phyloP scores from a whole-genome alignment of 64 coral and sea anemone genomes.

The Pachyseris speciosa region DNA sequence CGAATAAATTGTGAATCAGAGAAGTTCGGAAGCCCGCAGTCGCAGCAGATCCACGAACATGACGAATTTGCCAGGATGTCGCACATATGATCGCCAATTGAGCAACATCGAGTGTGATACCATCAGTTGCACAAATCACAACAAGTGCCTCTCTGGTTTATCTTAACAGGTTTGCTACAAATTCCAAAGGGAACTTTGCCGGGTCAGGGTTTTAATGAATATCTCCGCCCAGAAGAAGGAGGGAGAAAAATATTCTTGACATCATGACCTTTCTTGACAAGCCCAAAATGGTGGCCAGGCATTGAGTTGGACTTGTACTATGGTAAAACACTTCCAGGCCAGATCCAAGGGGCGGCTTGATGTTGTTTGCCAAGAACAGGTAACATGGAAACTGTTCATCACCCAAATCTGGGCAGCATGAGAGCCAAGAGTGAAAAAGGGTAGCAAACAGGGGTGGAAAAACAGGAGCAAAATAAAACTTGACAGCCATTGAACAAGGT shows the following conservation, averaged over 20 bases:
- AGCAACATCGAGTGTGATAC: conserved; percentile 35
- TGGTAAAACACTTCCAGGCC: background rate
- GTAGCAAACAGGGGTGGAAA: too few relatives aligned
- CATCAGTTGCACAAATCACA: conserved; percentile 29
- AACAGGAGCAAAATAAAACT: too few relatives aligned
- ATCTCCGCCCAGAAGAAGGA: conserved; percentile 53
- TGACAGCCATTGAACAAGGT: too few relatives aligned
- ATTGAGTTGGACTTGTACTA: background rate
- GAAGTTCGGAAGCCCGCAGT: conserved; percentile 27
- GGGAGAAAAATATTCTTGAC: background rate
- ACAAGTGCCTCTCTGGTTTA: conserved; percentile 61
- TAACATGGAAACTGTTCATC: too few relatives aligned
- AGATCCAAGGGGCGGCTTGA: too few relatives aligned
- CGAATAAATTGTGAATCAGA: background rate
- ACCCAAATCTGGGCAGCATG: too few relatives aligned
- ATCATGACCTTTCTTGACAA: background rate
- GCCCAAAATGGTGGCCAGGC: conserved; percentile 46
- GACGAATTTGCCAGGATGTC: conserved; percentile 23
- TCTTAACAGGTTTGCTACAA: conserved; percentile 52
- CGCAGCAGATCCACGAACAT: conserved; percentile 16
- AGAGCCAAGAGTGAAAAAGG: too few relatives aligned
- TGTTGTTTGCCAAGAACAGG: too few relatives aligned
- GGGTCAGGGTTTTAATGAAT: conserved; percentile 68
- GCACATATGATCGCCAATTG: background rate
- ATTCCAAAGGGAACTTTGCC: conserved; percentile 52